Conservation (phyloP, 1,140 invertebrate genomes). For the Anagrus nilaparvatae region DNA sequence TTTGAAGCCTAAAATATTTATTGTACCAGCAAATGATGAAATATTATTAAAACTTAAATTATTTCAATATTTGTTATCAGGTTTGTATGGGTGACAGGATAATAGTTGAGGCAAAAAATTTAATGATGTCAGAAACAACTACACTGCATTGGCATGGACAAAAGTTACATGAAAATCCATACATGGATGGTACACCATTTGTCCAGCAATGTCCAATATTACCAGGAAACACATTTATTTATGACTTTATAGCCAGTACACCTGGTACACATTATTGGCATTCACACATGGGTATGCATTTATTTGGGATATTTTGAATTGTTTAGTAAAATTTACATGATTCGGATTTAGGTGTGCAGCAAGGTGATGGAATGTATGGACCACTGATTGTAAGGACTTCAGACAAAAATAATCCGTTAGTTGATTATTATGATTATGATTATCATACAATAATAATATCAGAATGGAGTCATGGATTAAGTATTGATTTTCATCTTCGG, state of each 20-base stretch:
- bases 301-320: too few species aligned
- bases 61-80: too few species aligned
- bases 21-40: too few species aligned
- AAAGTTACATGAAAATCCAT: constrained; percentile 34
- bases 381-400: constrained; percentile 57
- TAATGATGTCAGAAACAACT: constrained; percentile 34
- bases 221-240: constrained; percentile 45
- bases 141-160: constrained; percentile 44
- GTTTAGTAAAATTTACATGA: too few species aligned
- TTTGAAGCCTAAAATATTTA: too few species aligned
- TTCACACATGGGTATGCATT: constrained; percentile 51
- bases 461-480: constrained; percentile 68
- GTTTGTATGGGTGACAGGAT: constrained; percentile 41
- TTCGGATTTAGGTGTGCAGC: constrained; percentile 71
- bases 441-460: constrained; percentile 63
- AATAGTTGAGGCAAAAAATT: constrained; percentile 39
- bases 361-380: constrained; percentile 71
- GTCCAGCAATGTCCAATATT: constrained; percentile 49
- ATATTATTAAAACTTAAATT: too few species aligned
- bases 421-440: constrained; percentile 53
- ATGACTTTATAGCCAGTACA: constrained; percentile 38
- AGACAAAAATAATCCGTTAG: constrained; percentile 47
- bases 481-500: constrained; percentile 57
- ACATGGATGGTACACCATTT: constrained; percentile 48
- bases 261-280: constrained; percentile 59